Evolutionary conservation across 2,888 invertebrate genomes (phyloP), one percentile per base, ranked within the genome.

Genomic region (Chaetoderma sp.): DNA sequence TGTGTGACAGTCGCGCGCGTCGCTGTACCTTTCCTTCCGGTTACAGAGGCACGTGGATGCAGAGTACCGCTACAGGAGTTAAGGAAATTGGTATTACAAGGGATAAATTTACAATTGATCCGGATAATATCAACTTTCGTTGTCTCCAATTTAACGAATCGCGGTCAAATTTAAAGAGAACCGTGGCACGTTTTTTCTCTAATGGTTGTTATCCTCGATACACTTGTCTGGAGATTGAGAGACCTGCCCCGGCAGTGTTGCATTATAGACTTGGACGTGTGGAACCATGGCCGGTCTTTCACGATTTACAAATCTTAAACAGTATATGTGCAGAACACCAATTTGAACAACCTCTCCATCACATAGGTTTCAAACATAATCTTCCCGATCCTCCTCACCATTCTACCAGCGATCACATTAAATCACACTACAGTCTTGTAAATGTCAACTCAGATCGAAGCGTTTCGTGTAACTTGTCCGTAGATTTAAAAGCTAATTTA

Each of bases 171-270:
- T 28, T 4, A 10, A 18, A 28, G 16, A n/a, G 28, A n/a, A 32
- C 32, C 32, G 28, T 52, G 21, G 18, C 32, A 33, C 13, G 52
- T 3, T 32, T 30, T 28, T 52, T 52, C 28, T 28, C 28, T 16
- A 52, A 52, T 21, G 52, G 52, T 13, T 52, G 52, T 30, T 52
- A 52, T n/a, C 52, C 52, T 28, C 13, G 52, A 10, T 52, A 32
- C 32, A 21, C 32, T 16, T 52, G 52, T 27, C 32, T 18, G 8
- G 27, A 52, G 52, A 32, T 52, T 28, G 52, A 52, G 16, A 2
- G 52, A 2, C 52, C 52, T 13, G 52, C 52, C 16, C 52, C 52
- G 32, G 28, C 52, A 16, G 52, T 52, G 16, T 21, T 52, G 27
- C 52, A 52, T 21, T 52, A 52, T 33, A 28, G 52, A n/a, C 52